Conservation (phyloP, 1,140 invertebrate genomes). For the Pseudachorutes palmiensis region DNA sequence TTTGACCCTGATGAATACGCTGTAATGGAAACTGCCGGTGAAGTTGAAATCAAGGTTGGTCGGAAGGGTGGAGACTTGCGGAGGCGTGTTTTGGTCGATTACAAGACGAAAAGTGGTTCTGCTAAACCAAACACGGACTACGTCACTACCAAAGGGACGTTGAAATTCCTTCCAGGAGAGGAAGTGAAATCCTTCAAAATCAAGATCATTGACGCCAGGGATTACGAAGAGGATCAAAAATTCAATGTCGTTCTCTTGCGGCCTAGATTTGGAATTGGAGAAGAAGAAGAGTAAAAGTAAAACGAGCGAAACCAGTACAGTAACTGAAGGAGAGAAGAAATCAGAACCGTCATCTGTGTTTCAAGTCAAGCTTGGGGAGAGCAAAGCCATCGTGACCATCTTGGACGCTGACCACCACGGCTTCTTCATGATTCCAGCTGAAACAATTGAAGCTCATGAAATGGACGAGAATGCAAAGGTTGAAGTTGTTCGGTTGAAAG, state of each 20-base stretch:
- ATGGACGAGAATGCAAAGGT: too few species aligned
- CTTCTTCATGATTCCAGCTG: too few species aligned
- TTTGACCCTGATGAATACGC: slow-evolving; percentile 97
- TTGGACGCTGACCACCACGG: too few species aligned
- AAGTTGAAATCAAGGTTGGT: slow-evolving; percentile 84
- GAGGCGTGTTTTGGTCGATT: slow-evolving; percentile 74
- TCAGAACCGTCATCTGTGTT: too few species aligned
- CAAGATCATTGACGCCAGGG: slow-evolving; percentile 74
- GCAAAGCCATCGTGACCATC: too few species aligned
- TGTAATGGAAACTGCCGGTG: slow-evolving; percentile 93
- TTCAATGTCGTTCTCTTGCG: slow-evolving; percentile 79
- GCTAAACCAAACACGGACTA: slow-evolving; percentile 93
- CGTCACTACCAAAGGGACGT: slow-evolving; percentile 71
- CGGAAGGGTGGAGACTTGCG: slow-evolving; percentile 71
- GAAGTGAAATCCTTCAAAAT: slow-evolving; percentile 72
- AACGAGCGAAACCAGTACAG: too few species aligned
- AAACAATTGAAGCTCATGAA: too few species aligned
- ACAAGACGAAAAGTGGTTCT: slow-evolving; percentile 92
- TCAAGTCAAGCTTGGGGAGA: too few species aligned
- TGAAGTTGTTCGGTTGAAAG: too few species aligned
- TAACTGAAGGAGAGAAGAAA: too few species aligned
- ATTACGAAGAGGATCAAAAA: slow-evolving; percentile 98
- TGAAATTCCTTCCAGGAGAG: slow-evolving; percentile 79
- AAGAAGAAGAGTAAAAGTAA: slow-evolving; percentile 13
- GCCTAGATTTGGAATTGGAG: slow-evolving; percentile 47